These are phyloP conservation scores for Macrotrachela quadricornifera DNA, from an alignment of 1,140 invertebrate genomes.

Conservation along the genomic window DNA sequence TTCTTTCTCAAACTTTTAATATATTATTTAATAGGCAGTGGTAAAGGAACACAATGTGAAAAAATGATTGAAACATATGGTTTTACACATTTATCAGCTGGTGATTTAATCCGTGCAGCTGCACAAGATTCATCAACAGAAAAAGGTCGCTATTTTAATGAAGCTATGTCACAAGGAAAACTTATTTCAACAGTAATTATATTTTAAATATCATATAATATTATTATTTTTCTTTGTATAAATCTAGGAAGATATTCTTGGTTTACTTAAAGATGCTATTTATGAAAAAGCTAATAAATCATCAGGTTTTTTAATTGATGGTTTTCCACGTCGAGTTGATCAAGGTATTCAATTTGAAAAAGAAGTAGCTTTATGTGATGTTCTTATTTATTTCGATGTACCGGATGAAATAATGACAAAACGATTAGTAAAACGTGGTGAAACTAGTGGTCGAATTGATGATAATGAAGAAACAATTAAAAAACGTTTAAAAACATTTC, in stretches of 20 bases:
- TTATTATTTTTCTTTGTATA: too few species aligned
- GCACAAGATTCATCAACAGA: too few species aligned
- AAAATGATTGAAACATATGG: conserved; percentile 66
- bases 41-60: conserved; percentile 63
- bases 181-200: too few species aligned
- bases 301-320: conserved; percentile 38
- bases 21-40: too few species aligned
- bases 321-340: background rate
- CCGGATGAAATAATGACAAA: conserved; percentile 58
- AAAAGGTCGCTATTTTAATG: too few species aligned
- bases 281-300: conserved; percentile 45
- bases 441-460: conserved; percentile 76
- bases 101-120: conserved; percentile 66
- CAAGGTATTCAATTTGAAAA: background rate
- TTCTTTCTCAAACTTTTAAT: too few species aligned
- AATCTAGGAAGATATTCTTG: too few species aligned
- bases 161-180: too few species aligned
- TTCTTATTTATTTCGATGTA: conserved; percentile 65
- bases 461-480: conserved; percentile 93
- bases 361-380: conserved; percentile 18
- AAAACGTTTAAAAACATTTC: conserved; percentile 73
- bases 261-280: too few species aligned
- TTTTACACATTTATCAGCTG: conserved; percentile 55
- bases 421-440: conserved; percentile 59
- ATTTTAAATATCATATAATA: too few species aligned